phyloP scores from a whole-genome alignment of 2,113 vertebrate species.

The Furnarius figulus region DNA sequence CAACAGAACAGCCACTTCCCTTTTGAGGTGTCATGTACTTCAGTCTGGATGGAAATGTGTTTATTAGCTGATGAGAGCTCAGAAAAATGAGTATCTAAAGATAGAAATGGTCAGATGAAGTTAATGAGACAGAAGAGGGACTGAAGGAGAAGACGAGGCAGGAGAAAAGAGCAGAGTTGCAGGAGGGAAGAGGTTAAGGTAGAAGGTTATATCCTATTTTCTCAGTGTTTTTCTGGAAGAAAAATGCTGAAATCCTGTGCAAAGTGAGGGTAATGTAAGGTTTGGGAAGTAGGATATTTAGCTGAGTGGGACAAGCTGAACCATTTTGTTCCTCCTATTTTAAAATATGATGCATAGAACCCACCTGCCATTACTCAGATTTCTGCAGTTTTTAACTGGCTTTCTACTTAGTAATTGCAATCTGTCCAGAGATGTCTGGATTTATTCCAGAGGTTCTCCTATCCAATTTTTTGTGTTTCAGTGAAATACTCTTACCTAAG shows the following conservation, averaged over 20 bases:
- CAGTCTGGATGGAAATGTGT: background rate
- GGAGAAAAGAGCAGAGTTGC: background rate
- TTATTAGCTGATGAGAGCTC: background rate
- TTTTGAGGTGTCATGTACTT: background rate
- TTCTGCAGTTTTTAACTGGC: background rate
- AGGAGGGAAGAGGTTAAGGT: background rate
- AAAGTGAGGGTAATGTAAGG: background rate
- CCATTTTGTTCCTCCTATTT: background rate
- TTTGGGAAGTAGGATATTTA: background rate
- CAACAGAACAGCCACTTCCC: background rate
- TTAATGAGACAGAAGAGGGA: background rate
- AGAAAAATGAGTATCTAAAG: background rate
- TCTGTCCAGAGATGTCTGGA: background rate
- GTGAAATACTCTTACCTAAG: background rate
- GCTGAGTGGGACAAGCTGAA: background rate
- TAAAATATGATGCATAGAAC: background rate
- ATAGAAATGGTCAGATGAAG: background rate
- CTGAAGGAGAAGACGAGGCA: background rate
- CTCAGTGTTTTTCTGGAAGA: background rate
- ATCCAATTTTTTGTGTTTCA: background rate
- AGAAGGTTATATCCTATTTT: background rate
- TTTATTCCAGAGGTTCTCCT: background rate
- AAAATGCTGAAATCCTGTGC: background rate
- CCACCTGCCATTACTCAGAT: background rate
- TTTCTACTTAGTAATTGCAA: background rate